Base-by-base conservation (phyloP, 1,140 invertebrate genomes). In the Notospermus geniculatus region DNA sequence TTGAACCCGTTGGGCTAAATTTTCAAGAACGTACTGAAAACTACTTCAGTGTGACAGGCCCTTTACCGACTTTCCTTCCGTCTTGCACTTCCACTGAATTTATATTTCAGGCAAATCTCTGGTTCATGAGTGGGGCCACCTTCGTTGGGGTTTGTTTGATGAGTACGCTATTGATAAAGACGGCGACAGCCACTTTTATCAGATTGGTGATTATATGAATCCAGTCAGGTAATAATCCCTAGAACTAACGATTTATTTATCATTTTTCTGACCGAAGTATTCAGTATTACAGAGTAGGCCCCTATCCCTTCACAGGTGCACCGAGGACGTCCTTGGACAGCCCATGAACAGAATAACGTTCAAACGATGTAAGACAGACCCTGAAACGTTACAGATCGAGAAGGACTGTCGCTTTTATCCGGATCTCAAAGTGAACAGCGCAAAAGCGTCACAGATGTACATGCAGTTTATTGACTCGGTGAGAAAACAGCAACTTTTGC, bases 101-200 rank as follows among this genome's bases (percentile, higher is more conserved):
- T 50, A 9, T 23, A 5, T 60, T 56, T 5, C 63, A 74, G 72
- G 63, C 9, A 73, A 70, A 50, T 65, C 68, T 0, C 27, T 75
- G 13, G 71, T 72, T 1, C 73, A 75, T 54, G 71, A 75, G 54
- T 75, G 73, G 73, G 71, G 68, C 13, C 73, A 75, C 64, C 65
- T 75, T 11, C 46, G 71, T 23, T 75, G 73, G 73, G 73, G 73
- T 15, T 43, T 75, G 45, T 75, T 72, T 65, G 73, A 75, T 57
- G 73, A 73, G 39, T 71, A 75, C 52, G 64, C 70, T 0, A 68
- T 66, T 23, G 46, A 50, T 4, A 50, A 50, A n/a, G 25, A 50
- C 5, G 46, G 19, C n/a, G 46, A 50, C 46, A n/a, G 25, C 9
- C 46, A 50, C n/a, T 50, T 50, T 27, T 50, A 50, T 50, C 25